Conservation (phyloP, 2,113 vertebrate genomes). For the Myotis davidii region DNA sequence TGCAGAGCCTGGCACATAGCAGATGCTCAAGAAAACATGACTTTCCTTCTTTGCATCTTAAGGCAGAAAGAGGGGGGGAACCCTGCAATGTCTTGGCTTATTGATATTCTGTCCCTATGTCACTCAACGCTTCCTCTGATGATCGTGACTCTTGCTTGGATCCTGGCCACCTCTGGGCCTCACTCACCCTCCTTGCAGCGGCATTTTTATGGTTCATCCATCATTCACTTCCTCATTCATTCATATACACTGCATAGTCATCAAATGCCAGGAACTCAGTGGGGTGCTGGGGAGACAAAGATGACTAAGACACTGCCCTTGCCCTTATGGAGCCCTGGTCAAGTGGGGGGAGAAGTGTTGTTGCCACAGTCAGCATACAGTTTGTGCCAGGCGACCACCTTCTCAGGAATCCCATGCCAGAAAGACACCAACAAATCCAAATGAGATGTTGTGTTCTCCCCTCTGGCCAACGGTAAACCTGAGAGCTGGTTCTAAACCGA, state of each 20-base stretch:
- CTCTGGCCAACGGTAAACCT: background rate
- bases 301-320: constrained; percentile 55
- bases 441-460: accelerated
- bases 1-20: background rate
- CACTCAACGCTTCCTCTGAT: background rate
- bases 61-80: background rate
- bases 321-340: constrained; percentile 14
- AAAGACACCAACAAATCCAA: accelerated
- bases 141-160: constrained; percentile 39
- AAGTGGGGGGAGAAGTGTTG: background rate
- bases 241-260: constrained; percentile 28
- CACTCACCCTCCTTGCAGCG: constrained; percentile 11
- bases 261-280: constrained; percentile 38
- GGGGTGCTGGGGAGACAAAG: constrained; percentile 42
- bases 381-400: background rate
- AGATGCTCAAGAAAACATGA: constrained; percentile 15
- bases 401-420: background rate
- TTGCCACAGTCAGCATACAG: background rate
- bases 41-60: background rate
- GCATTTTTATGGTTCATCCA: constrained; percentile 59
- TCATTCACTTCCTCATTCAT: constrained; percentile 56
- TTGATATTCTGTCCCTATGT: background rate
- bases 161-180: constrained; percentile 49
- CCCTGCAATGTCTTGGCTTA: background rate
- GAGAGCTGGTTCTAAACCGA: background rate